A percentile compares a stretch with the other conserved stretches of the same genome.
phyloP scores from a whole-genome alignment of 2,113 vertebrate genomes.

The Protobothrops flavoviridis region DNA sequence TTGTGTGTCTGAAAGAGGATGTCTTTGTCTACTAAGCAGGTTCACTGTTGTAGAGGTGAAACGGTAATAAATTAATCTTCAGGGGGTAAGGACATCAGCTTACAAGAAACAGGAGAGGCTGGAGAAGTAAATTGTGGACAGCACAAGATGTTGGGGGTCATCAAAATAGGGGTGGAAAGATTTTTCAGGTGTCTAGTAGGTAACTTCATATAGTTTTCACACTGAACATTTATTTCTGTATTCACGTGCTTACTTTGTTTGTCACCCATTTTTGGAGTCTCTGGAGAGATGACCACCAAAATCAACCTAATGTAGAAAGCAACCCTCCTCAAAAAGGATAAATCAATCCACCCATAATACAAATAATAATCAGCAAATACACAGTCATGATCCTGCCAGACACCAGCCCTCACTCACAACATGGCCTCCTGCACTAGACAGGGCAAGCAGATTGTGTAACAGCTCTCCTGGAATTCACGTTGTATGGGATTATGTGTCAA shows the following conservation, averaged over 20 bases:
- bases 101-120: neutral
- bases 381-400: neutral
- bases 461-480: neutral
- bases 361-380: neutral
- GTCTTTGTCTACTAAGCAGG: constrained; percentile 19
- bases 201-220: neutral
- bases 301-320: neutral
- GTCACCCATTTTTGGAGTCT: neutral
- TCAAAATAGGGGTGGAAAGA: neutral
- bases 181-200: neutral
- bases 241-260: neutral
- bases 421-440: neutral
- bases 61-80: constrained; percentile 14
- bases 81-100: neutral
- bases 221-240: neutral
- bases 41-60: constrained; percentile 8
- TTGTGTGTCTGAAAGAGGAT: neutral
- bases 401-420: neutral
- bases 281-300: neutral
- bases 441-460: neutral
- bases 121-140: neutral
- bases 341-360: neutral
- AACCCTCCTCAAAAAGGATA: neutral
- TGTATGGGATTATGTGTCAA: neutral
- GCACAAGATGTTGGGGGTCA: neutral